Evolutionary conservation across 30 jellyfish, hydroid and myxozoan species (phyloP).

Genomic region (Turritopsis rubra): DNA sequence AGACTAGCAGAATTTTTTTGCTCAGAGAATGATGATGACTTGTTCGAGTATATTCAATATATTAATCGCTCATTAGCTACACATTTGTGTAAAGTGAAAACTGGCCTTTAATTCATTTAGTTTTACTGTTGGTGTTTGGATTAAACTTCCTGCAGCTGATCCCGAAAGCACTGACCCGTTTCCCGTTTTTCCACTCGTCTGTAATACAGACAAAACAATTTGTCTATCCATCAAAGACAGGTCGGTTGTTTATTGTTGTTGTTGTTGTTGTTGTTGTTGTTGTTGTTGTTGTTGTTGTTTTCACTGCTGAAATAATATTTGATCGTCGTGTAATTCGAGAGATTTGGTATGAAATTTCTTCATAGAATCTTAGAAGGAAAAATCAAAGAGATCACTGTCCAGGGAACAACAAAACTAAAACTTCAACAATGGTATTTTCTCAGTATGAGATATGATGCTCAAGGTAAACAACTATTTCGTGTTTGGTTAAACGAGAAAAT

Average conservation of each 20-base stretch:
- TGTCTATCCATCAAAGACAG: constrained; percentile 60
- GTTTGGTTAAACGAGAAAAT: too few species aligned
- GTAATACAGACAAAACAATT: constrained; percentile 49
- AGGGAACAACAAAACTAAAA: constrained; percentile 26
- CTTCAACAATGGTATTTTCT: constrained; percentile 75
- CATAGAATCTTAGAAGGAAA: constrained; percentile 46
- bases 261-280: background rate
- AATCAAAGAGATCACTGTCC: constrained; percentile 28
- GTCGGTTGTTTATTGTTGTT: constrained; percentile 20
- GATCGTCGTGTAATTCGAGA: background rate
- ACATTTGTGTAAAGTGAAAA: too few species aligned
- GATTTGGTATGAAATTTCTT: background rate
- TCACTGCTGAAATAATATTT: background rate
- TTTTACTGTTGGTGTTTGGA: constrained; percentile 77
- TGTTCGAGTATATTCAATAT: too few species aligned
- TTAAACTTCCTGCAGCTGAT: constrained; percentile 47
- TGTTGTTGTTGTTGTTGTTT: background rate
- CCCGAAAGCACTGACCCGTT: constrained; percentile 24
- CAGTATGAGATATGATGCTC: constrained; percentile 68
- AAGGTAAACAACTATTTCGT: constrained; percentile 16
- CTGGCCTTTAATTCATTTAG: constrained; percentile 44
- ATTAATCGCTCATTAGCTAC: too few species aligned
- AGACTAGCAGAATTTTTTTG: too few species aligned
- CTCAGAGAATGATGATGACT: too few species aligned
- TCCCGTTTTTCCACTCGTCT: constrained; percentile 49